A percentile compares a stretch with the other conserved stretches of the same genome.
These are phyloP conservation scores for Turritopsis rubra DNA, from an alignment of 30 jellyfish, hydroid and myxozoan genomes.

Conservation along the genomic window DNA sequence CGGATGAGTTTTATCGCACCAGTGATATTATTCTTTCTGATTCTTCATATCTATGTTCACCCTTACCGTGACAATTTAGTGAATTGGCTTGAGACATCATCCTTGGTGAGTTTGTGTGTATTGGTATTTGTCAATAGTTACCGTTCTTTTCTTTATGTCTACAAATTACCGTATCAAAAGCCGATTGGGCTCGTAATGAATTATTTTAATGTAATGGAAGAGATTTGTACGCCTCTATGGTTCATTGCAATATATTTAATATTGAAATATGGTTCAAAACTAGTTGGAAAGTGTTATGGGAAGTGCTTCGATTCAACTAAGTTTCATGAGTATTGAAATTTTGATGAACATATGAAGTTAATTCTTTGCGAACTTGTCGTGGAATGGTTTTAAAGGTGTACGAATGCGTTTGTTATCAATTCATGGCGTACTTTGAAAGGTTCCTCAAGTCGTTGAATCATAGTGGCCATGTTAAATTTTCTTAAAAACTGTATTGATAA, in stretches of 20 bases:
- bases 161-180: not conserved
- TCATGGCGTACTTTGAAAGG: too few relatives aligned
- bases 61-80: not conserved
- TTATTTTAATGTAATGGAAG: not conserved
- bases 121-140: not conserved
- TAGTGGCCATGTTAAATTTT: too few relatives aligned
- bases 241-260: not conserved
- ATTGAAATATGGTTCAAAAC: not conserved
- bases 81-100: not conserved
- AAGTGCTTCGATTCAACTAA: not conserved
- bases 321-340: too few relatives aligned
- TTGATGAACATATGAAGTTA: too few relatives aligned
- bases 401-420: too few relatives aligned
- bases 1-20: not conserved
- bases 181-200: not conserved
- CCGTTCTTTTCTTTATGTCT: not conserved
- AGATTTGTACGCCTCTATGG: not conserved
- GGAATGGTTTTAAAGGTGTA: too few relatives aligned
- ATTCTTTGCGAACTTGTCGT: too few relatives aligned
- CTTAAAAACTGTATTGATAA: too few relatives aligned
- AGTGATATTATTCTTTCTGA: not conserved
- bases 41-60: not conserved
- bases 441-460: too few relatives aligned
- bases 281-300: not conserved
- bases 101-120: not conserved